Percentiles rank a stretch among this genome's conserved stretches.
phyloP scores from a whole-genome alignment of 2,888 invertebrate genomes.

The Rhorus exstirpatorius region DNA sequence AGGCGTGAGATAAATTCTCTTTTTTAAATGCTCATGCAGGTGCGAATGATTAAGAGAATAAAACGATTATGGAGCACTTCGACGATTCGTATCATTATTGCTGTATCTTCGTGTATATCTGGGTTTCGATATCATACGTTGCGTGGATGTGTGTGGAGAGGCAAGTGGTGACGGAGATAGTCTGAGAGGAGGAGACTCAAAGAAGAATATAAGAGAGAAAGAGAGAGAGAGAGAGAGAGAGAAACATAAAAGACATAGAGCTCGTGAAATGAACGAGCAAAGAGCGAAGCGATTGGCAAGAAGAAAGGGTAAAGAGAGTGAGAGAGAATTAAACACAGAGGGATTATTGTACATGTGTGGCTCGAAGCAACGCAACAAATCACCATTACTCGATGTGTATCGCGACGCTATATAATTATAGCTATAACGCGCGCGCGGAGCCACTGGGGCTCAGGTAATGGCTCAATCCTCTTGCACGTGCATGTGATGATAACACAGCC shows the following conservation, averaged over 20 bases:
- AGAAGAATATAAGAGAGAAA: slow-evolving; percentile 26
- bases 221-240: slow-evolving; percentile 22
- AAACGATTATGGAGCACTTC: slow-evolving; percentile 69
- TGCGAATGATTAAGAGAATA: slow-evolving; percentile 69
- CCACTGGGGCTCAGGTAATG: slow-evolving; percentile 83
- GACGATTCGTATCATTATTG: slow-evolving; percentile 72
- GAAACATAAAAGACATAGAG: slow-evolving; percentile 29
- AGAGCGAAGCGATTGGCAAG: slow-evolving; percentile 13
- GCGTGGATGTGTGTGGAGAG: slow-evolving; percentile 41
- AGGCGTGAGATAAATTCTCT: slow-evolving; percentile 72
- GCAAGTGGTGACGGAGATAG: slow-evolving; percentile 34
- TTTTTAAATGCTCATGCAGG: slow-evolving; percentile 55
- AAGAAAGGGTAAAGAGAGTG: slow-evolving; percentile 40
- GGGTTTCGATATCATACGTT: slow-evolving; percentile 36
- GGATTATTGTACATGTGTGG: slow-evolving; percentile 75
- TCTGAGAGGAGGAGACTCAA: slow-evolving; percentile 53
- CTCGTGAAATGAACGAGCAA: slow-evolving; percentile 48
- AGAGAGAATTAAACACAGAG: slow-evolving; percentile 55
- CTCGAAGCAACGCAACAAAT: slow-evolving; percentile 83
- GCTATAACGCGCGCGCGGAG: slow-evolving; percentile 80
- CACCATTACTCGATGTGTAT: slow-evolving; percentile 86
- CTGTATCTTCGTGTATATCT: slow-evolving; percentile 31
- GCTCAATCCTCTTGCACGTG: slow-evolving; percentile 85
- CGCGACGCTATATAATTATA: slow-evolving; percentile 85
- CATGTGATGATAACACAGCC: slow-evolving; percentile 82